Evolutionary conservation across 2,113 vertebrate genomes (phyloP).

Genomic region (Nematolebias whitei): DNA sequence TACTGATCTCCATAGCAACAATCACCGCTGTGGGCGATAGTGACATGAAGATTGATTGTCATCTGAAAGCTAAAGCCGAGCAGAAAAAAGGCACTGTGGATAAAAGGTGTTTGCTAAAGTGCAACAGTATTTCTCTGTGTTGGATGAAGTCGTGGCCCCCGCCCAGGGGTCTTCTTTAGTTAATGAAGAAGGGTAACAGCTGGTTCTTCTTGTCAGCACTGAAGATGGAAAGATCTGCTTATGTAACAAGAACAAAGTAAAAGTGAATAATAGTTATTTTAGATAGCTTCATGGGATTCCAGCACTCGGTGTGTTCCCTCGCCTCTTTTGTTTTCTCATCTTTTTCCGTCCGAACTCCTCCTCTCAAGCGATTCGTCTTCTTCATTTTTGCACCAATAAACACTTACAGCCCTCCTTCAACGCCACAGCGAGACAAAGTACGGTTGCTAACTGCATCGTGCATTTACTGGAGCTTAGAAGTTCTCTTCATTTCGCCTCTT

Average conservation of each 20-base stretch:
- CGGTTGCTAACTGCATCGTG: conserved; percentile 45
- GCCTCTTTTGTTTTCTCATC: conserved; percentile 39
- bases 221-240: conserved; percentile 40
- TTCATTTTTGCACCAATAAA: conserved; percentile 42
- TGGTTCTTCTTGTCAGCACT: conserved; percentile 22
- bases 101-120: conserved; percentile 40
- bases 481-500: conserved; percentile 37
- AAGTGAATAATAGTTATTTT: conserved; percentile 19
- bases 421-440: conserved; percentile 30
- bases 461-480: conserved; percentile 58
- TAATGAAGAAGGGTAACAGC: conserved; percentile 37
- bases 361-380: conserved; percentile 37
- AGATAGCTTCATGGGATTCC: conserved; percentile 42
- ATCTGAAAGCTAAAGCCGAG: conserved; percentile 51
- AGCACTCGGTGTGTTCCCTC: conserved; percentile 13
- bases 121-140: conserved; percentile 6
- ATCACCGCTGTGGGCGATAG: conserved; percentile 62
- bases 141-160: conserved; percentile 11
- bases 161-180: conserved; percentile 31
- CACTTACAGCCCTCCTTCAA: conserved; percentile 44
- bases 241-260: conserved; percentile 41
- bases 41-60: conserved; percentile 73
- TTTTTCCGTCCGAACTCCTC: conserved; percentile 34
- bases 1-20: conserved; percentile 78
- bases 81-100: conserved; percentile 25